Evolutionary conservation across 1,140 invertebrate genomes (phyloP).

Genomic region (Psilanteris sp.): DNA sequence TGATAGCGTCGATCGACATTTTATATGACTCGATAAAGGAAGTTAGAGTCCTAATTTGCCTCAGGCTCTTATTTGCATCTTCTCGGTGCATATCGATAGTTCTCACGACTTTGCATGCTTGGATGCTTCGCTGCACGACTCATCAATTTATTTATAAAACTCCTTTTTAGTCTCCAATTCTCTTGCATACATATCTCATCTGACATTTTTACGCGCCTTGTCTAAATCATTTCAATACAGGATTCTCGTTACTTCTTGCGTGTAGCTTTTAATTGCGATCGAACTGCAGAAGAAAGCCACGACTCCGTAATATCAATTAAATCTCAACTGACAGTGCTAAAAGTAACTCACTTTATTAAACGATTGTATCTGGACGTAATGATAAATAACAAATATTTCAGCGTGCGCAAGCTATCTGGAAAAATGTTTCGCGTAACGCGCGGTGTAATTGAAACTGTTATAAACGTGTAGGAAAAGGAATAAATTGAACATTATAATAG

Average conservation of each 20-base stretch:
- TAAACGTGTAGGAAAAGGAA: not conserved
- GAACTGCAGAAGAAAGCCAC: no score
- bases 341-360: no score
- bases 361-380: no score
- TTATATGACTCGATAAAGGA: slow-evolving; percentile 50
- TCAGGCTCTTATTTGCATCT: slow-evolving; percentile 60
- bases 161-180: slow-evolving; percentile 22
- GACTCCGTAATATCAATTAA: no score
- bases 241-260: slow-evolving; percentile 2
- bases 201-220: slow-evolving; percentile 3
- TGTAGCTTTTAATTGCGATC: slow-evolving; percentile 13
- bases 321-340: no score
- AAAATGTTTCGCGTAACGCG: not conserved
- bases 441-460: slow-evolving; percentile 37
- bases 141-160: slow-evolving; percentile 58
- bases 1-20: slow-evolving; percentile 46
- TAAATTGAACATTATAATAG: slow-evolving; percentile 55
- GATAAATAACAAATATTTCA: no score
- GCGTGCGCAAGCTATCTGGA: no score
- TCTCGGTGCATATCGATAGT: slow-evolving; percentile 37
- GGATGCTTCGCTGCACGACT: slow-evolving; percentile 32
- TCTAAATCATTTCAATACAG: slow-evolving; percentile 18
- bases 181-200: slow-evolving; percentile 17
- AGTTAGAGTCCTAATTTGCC: slow-evolving; percentile 60
- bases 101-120: slow-evolving; percentile 59